Evolutionary conservation across 1,140 invertebrate genomes (phyloP).

Genomic region (Lepidurus arcticus): DNA sequence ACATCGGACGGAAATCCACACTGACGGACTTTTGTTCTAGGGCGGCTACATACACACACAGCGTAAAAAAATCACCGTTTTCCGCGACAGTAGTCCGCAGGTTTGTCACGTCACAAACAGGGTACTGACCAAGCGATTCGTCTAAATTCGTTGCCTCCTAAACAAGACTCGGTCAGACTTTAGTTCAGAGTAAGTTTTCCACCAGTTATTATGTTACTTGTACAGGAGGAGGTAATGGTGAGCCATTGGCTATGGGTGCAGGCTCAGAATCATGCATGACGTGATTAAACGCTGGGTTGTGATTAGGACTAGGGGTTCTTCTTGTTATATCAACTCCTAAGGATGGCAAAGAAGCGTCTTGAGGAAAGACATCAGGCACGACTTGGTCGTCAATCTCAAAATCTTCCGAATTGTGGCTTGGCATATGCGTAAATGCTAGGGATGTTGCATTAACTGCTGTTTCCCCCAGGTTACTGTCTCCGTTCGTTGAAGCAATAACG

Average conservation of each 20-base stretch:
- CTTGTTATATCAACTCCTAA: neutral
- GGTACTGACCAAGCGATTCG: neutral
- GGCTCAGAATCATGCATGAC: neutral
- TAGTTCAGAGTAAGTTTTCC: neutral
- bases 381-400: constrained; percentile 3
- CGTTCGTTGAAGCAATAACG: neutral
- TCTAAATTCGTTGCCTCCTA: neutral
- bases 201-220: neutral
- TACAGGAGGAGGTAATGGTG: neutral
- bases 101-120: neutral
- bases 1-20: neutral
- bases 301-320: constrained; percentile 3
- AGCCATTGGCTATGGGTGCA: neutral
- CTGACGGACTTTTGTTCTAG: neutral
- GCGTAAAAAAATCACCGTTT: neutral
- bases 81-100: neutral
- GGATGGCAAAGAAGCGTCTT: neutral
- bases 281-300: neutral
- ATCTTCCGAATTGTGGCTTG: neutral
- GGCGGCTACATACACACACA: neutral
- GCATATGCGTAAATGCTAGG: neutral
- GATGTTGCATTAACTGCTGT: neutral
- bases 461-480: neutral
- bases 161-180: neutral
- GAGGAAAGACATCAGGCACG: neutral